Evolutionary conservation across 2,113 vertebrate species (phyloP), one percentile per base, ranked within the genome.

Genomic region (Cyprinodon variegatus): DNA sequence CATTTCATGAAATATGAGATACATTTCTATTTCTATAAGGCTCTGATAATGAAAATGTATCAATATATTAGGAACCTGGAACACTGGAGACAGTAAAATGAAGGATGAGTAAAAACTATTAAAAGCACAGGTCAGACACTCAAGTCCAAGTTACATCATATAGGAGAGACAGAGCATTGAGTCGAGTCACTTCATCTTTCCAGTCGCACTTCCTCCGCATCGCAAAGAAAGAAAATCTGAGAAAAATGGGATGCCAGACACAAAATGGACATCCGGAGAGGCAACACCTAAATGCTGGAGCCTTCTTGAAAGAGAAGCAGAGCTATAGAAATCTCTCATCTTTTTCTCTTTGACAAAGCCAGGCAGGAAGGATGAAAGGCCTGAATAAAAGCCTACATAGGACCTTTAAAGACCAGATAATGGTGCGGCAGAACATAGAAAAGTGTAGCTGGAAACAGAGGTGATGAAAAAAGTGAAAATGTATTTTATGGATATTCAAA

Each of bases 121-220:
- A 81, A 81, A 81, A 82, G 86, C 82, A 90, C 84, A 83, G 81
- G 83, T 79, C 84, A 89, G 80, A 77, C 72, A 82, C 81, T 89
- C 85, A 77, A 63, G 70, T 60, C 41, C 9, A 43, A 85, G 77
- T 45, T 76, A 79, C 77, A 81, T 84, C 82, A 79, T 65, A 82
- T 59, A 67, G 79, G 70, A 79, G 60, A 41, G 65, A 66, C 17
- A 67, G 50, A 71, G 68, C 76, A 62, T 77, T 39, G 65, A 82
- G 74, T 80, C 72, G 66, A 85, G 67, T 83, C 78, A 79, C 64
- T 3, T 36, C 29, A 11, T 70, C 75, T 87, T 53, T 78, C 68
- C n/a, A 72, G 72, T 87, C 40, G 5, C 64, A 61, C 76, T 76
- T 72, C 67, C 76, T 83, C 72, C 77, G 48, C 15, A 65, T n/a